Base-by-base conservation (phyloP, 2,113 vertebrate genomes). In the Halcyon malimbica region DNA sequence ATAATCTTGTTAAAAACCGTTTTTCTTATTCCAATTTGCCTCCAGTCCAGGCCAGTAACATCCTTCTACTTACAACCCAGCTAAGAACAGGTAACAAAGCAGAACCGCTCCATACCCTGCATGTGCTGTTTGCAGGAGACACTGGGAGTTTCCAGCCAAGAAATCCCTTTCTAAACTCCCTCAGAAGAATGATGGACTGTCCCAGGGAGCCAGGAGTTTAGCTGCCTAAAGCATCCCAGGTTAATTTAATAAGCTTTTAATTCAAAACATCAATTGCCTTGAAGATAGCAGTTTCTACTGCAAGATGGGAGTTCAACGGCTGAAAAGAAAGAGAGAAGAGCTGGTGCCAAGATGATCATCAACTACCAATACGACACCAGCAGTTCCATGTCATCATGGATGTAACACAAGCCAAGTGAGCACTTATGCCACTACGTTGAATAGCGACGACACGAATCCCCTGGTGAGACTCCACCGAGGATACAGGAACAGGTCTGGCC, bases 351-450 rank as follows among this genome's bases (percentile, higher is more conserved):
- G 80, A 69, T 10, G 12, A 78, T n/a, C 5, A 53, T 63, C 39
- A 90, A 1, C 26, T 57, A 67, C 83, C 4, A 4, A 28, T 4
- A 46, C 0, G 2, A 62, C 41, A 62, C 10, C 4, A 15, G 5
- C 62, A 25, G 37, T 13, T 81, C 33, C 69, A 0, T 4, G 7
- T 6, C 70, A 41, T 29, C 24, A n/a, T 63, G 41, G 21, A 16
- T 5, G 53, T 39, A 57, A 60, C 2, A 17, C 8, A 46, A 88
- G 51, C 29, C 89, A 59, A 87, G 29, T 10, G 35, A 54, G 20
- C 3, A 54, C 15, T 81, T 19, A 7, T 4, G 25, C 13, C 20
- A 20, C 13, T 75, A 16, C 44, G 9, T 51, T 46, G 69, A 51
- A 62, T 13, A 41, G 16, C 13, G 29, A 21, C 9, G 4, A 25